phyloP scores from a whole-genome alignment of 2,888 invertebrate genomes.

The Heteromurus nitidus region DNA sequence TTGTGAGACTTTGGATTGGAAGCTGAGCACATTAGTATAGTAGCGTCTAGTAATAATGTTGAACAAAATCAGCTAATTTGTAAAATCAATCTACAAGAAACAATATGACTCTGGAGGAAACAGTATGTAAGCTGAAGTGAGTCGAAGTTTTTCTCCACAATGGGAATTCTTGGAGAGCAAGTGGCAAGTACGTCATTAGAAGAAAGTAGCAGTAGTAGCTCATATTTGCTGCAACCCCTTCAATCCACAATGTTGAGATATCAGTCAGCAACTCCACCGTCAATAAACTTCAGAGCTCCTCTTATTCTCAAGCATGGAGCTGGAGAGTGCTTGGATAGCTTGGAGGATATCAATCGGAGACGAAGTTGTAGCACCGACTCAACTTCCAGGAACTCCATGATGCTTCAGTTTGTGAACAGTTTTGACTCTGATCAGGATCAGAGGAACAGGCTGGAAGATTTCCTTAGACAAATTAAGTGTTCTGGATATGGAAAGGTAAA shows the following conservation, averaged over 20 bases:
- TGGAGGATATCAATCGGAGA: constrained; percentile 47
- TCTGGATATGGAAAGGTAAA: constrained; percentile 73
- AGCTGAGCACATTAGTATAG: too few species aligned
- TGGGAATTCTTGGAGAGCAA: background rate
- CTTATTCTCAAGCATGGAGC: background rate
- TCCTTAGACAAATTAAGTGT: constrained; percentile 70
- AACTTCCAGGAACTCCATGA: constrained; percentile 37
- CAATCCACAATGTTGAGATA: background rate
- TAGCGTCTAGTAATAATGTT: too few species aligned
- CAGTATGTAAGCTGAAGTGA: too few species aligned
- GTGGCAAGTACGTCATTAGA: background rate
- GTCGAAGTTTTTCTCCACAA: too few species aligned
- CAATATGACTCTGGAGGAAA: too few species aligned
- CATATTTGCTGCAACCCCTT: background rate
- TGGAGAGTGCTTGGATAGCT: background rate
- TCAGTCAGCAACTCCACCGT: background rate
- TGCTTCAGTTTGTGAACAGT: constrained; percentile 26
- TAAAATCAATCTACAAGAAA: too few species aligned
- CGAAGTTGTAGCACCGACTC: constrained; percentile 54
- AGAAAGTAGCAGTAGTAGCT: too few species aligned
- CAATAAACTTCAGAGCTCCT: background rate
- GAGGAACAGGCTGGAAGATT: constrained; percentile 66
- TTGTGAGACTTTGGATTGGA: too few species aligned
- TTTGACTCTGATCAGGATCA: constrained; percentile 22
- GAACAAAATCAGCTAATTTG: too few species aligned